A percentile compares a stretch with the other conserved stretches of the same genome.
These are phyloP conservation scores for Oryzias curvinotus DNA, from an alignment of 2,113 vertebrate species.

Conservation along the genomic window DNA sequence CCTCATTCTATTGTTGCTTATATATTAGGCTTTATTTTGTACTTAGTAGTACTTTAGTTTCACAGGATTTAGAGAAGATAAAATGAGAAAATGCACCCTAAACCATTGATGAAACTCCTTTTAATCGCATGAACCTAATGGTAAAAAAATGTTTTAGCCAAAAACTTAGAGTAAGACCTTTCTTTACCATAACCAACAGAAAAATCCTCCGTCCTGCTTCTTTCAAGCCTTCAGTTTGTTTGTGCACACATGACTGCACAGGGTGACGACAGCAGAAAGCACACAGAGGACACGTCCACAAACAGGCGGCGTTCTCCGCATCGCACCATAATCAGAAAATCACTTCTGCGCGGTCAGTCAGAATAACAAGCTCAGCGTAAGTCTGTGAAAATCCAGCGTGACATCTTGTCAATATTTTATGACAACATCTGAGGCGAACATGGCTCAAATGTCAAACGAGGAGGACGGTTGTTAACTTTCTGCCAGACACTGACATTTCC, in stretches of 20 bases:
- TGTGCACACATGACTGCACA: neutral
- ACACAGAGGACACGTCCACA: conserved; percentile 4
- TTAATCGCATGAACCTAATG: too few relatives aligned
- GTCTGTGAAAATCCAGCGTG: conserved; percentile 34
- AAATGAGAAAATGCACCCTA: too few relatives aligned
- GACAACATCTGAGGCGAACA: conserved; percentile 43
- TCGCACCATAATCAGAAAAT: conserved; percentile 52
- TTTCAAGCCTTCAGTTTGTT: neutral
- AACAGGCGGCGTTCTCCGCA: conserved; percentile 28
- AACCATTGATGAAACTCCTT: too few relatives aligned
- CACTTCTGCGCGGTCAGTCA: conserved; percentile 41
- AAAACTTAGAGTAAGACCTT: too few relatives aligned
- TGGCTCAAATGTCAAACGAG: conserved; percentile 39
- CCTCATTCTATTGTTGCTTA: too few relatives aligned
- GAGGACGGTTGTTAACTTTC: conserved; percentile 33
- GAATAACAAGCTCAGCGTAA: conserved; percentile 35
- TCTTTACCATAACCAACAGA: too few relatives aligned
- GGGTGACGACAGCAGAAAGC: neutral
- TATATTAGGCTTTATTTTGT: too few relatives aligned
- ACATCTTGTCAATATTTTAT: conserved; percentile 54
- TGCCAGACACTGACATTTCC: conserved; percentile 34
- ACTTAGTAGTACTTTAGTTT: too few relatives aligned
- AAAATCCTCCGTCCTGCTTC: neutral
- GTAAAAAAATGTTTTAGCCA: too few relatives aligned
- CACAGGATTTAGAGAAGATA: too few relatives aligned